phyloP scores from a whole-genome alignment of 2,113 vertebrate species.

The Labeo catla region DNA sequence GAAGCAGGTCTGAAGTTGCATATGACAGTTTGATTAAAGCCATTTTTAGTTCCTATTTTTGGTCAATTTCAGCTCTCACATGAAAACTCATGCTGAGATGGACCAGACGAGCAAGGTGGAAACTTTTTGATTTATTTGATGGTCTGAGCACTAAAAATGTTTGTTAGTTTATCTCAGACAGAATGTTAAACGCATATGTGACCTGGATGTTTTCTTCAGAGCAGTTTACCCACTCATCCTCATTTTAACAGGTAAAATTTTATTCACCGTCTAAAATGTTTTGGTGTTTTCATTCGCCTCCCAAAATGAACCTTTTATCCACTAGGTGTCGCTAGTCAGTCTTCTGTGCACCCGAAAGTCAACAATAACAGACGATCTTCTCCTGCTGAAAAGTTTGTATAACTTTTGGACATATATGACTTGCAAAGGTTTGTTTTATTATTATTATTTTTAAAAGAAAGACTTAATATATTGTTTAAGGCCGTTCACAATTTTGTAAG shows the following conservation, averaged over 20 bases:
- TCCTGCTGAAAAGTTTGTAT: not conserved
- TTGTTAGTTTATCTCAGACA: not conserved
- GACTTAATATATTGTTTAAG: not conserved
- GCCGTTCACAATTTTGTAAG: not conserved
- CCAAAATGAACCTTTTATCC: not conserved
- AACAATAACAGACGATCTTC: not conserved
- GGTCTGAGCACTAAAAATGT: not conserved
- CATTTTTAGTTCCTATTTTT: not conserved
- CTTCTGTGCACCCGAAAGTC: not conserved
- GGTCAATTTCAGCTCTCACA: not conserved
- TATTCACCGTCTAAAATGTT: not conserved
- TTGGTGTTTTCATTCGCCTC: not conserved
- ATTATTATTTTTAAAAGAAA: not conserved
- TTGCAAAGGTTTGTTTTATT: not conserved
- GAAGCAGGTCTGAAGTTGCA: not conserved
- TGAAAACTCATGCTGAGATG: not conserved
- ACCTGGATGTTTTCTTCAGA: not conserved
- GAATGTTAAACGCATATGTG: not conserved
- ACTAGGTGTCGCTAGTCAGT: not conserved
- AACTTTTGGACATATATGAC: not conserved
- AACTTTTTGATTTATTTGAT: not conserved
- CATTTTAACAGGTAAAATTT: not conserved
- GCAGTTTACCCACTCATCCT: not conserved
- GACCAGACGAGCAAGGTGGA: not conserved
- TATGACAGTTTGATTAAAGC: not conserved